Percentiles rank a stretch among this genome's conserved stretches.
Conservation (phyloP, 1,140 invertebrate genomes). For the Lucilia sericata region DNA sequence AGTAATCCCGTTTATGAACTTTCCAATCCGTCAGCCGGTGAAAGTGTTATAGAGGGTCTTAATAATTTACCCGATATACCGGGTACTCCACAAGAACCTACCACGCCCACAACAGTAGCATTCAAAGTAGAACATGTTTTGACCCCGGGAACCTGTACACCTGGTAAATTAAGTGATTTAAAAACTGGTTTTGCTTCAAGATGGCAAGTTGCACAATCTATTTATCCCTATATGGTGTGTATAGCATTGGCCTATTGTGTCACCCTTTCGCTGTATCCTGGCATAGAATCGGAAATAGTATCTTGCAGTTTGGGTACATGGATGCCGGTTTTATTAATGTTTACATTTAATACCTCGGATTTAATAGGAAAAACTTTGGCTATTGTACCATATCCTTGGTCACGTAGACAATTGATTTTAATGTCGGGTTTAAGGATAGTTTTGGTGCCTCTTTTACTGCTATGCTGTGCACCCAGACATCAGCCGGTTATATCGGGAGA, state of each 20-base stretch:
- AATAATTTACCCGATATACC: conserved; percentile 64
- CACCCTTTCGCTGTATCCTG: conserved; percentile 88
- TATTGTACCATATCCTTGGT: conserved; percentile 84
- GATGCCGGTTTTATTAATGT: conserved; percentile 93
- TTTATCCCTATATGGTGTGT: conserved; percentile 90
- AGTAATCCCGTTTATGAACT: conserved; percentile 86
- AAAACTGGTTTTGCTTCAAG: conserved; percentile 75
- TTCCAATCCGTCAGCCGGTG: conserved; percentile 72
- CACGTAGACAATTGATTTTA: conserved; percentile 78
- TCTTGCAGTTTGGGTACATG: conserved; percentile 85
- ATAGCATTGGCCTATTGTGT: conserved; percentile 89
- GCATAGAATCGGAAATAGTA: conserved; percentile 87
- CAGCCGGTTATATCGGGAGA: conserved; percentile 80
- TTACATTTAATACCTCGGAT: conserved; percentile 87
- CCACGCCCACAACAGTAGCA: conserved; percentile 64
- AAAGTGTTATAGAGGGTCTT: conserved; percentile 67
- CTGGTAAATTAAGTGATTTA: conserved; percentile 66
- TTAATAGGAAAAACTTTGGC: conserved; percentile 88
- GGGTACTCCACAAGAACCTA: conserved; percentile 63
- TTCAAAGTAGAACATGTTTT: conserved; percentile 88
- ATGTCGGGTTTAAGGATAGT: conserved; percentile 78
- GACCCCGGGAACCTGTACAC: conserved; percentile 71
- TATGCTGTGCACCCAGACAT: conserved; percentile 82
- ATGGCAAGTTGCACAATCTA: conserved; percentile 81
- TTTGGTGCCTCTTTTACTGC: conserved; percentile 82